These are phyloP conservation scores for Scaeva pyrastri DNA, from an alignment of 2,888 invertebrate species.

Conservation along the genomic window DNA sequence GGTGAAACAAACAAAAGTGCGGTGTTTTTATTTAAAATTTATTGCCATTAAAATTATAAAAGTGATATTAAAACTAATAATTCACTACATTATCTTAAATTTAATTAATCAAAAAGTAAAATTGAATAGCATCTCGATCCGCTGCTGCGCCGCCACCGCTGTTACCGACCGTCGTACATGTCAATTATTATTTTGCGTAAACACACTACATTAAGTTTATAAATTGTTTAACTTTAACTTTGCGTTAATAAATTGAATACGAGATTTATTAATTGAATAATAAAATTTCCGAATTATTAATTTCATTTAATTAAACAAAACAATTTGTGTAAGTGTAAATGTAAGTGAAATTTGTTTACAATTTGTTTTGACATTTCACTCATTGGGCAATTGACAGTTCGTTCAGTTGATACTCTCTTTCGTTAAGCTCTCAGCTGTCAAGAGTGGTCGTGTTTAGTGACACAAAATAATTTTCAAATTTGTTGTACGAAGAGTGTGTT, in stretches of 20 bases:
- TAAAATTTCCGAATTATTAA: not conserved
- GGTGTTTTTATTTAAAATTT: not conserved
- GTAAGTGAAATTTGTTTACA: constrained; percentile 5
- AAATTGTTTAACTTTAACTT: not conserved
- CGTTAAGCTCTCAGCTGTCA: constrained; percentile 1
- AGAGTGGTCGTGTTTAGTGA: not conserved
- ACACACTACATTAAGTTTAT: not conserved
- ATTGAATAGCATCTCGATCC: not conserved
- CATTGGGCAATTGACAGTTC: not conserved
- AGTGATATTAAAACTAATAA: constrained; percentile 2
- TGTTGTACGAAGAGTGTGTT: not conserved
- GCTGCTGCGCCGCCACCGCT: not conserved
- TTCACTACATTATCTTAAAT: not conserved
- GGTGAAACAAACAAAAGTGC: not conserved
- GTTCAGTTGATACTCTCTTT: not conserved
- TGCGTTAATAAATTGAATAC: not conserved
- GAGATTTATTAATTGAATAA: not conserved
- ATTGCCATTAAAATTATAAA: not conserved
- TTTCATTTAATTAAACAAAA: not conserved
- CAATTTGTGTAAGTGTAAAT: not conserved
- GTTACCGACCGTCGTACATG: not conserved
- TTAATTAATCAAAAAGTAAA: not conserved
- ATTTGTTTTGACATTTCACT: not conserved
- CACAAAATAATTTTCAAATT: constrained; percentile 1
- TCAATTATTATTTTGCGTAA: not conserved